Base-by-base conservation (phyloP, 2,888 invertebrate species). In the Mystacides longicornis region DNA sequence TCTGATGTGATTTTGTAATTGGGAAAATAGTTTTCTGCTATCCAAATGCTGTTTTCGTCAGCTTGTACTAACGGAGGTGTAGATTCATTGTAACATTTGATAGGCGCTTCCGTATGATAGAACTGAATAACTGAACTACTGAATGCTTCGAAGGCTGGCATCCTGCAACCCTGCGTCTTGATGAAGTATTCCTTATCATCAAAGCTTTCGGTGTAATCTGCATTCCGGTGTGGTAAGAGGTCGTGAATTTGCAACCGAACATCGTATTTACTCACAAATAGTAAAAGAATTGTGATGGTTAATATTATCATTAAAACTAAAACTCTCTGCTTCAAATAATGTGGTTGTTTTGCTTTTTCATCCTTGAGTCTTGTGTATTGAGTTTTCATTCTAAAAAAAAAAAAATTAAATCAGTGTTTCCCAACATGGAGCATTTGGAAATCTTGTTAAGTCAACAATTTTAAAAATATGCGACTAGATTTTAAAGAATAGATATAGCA, bases 151-250 rank as follows among this genome's bases (percentile, higher is more conserved):
- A 86, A 69, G 1, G 77, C 77, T 0, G 86, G 84, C 62, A 87
- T 85, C 9, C 80, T 80, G 65, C 87, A 87, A 20, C 86, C 86
- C 56, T 75, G 71, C 7, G 82, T 85, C 64, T 79, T 76, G 51
- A 86, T 80, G 2, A 82, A 71, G 63, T 74, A 82, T 16, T 60
- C 65, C 53, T 67, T 64, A 47, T 69, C 70, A 1, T 63, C 59
- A n/a, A 66, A 61, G 27, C 63, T 53, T 14, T 64, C 56, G 23
- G 66, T 64, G 52, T 61, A 64, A 23, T 66, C 65, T 5, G 62
- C 57, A 60, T 64, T 58, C 50, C 54, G 49, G 59, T 64, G 53
- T 37, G 59, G 57, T 16, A 55, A 42, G 63, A 62, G 60, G 16
- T 70, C 68, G 51, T 66, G 69, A 56, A 67, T 68, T 20, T 71